Evolutionary conservation across 2,113 vertebrate species (phyloP).

Genomic region (Mungos mungo): DNA sequence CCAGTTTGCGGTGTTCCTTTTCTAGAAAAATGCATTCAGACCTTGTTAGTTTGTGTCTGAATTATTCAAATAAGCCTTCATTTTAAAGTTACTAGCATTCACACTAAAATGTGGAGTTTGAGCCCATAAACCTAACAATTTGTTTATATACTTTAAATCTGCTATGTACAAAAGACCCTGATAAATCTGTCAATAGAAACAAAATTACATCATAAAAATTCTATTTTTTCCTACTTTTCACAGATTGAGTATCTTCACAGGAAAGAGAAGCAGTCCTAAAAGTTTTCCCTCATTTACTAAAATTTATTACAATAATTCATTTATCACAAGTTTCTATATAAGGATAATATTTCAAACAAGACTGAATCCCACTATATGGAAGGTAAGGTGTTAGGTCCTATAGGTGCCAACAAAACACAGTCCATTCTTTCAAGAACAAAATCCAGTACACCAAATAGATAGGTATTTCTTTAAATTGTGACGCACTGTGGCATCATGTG

Average conservation of each 20-base stretch:
- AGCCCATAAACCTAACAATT: neutral
- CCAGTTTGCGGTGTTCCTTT: neutral
- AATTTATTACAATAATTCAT: neutral
- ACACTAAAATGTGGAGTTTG: neutral
- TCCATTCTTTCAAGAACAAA: neutral
- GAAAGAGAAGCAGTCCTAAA: neutral
- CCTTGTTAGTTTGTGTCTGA: neutral
- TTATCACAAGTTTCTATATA: neutral
- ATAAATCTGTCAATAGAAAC: neutral
- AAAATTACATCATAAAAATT: slow-evolving; percentile 26
- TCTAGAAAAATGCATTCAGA: neutral
- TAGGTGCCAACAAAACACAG: neutral
- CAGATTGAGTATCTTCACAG: slow-evolving; percentile 29
- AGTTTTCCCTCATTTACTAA: neutral
- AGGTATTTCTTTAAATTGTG: neutral
- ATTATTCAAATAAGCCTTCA: neutral
- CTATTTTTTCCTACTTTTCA: neutral
- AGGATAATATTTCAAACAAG: neutral
- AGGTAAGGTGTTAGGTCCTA: neutral
- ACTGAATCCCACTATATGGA: neutral
- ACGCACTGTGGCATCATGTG: neutral
- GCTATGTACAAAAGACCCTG: slow-evolving; percentile 1
- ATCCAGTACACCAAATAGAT: neutral
- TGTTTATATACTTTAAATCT: neutral
- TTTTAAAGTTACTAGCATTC: neutral